These are phyloP conservation scores for Phyllotis vaccarum DNA, from an alignment of 2,797 vertebrate genomes.

Conservation along the genomic window DNA sequence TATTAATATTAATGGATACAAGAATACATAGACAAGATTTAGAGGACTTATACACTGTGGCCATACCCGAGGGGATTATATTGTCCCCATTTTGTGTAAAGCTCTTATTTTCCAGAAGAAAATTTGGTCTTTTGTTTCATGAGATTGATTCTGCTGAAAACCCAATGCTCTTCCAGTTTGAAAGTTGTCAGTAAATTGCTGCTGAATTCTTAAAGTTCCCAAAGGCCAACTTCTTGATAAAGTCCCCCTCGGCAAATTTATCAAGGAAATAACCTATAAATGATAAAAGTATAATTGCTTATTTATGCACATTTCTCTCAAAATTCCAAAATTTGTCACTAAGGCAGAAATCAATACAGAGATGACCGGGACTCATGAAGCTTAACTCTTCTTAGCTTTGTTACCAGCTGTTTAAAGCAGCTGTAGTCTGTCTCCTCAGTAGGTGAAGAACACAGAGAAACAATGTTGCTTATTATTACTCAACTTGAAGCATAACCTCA, in stretches of 20 bases:
- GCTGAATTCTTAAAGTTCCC: conserved; percentile 31
- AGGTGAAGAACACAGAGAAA: background rate
- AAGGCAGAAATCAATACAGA: conserved; percentile 19
- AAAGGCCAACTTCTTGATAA: background rate
- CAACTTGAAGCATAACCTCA: background rate
- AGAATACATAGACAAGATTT: background rate
- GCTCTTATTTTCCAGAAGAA: conserved; percentile 15
- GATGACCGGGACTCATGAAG: background rate
- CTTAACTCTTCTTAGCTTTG: conserved; percentile 7
- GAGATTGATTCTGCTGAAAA: background rate
- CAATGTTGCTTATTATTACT: background rate
- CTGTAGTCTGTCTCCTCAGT: background rate
- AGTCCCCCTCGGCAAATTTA: background rate
- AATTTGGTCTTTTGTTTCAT: background rate
- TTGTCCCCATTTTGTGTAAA: conserved; percentile 7
- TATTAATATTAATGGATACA: conserved; percentile 5
- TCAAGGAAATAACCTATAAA: background rate
- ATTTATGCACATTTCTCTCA: background rate
- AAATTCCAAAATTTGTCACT: background rate
- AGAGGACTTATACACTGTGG: background rate
- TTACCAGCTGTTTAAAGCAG: conserved; percentile 31
- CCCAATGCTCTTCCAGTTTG: background rate
- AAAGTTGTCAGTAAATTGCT: conserved; percentile 7
- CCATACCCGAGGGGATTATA: background rate
- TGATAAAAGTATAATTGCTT: background rate